Evolutionary conservation across 2,888 invertebrate genomes (phyloP), one percentile per base, ranked within the genome.

Genomic region (Cataglyphis altisquamis): DNA sequence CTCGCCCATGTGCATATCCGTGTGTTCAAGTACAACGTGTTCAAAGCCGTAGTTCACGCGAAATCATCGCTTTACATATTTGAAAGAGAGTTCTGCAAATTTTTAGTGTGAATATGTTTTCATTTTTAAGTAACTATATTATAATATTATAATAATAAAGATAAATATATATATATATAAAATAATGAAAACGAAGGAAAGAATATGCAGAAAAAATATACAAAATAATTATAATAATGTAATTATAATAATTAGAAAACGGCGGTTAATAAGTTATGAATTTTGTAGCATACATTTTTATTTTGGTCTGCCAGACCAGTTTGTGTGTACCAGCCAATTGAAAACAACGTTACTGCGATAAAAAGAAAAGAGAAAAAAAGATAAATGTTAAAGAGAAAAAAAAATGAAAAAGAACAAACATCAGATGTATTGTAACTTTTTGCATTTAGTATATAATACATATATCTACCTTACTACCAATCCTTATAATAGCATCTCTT

Each of bases 381-480:
- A 87, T 87, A 85, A 88, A 90, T 89, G 87, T 90, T 87, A 89
- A 88, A 90, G 74, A 6, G 90, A 88, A 89, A 88, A 90, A 89
- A 88, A 90, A 48, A 90, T 87, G 86, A 84, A 86, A 87, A 90
- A 86, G 88, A 91, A 89, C 89, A 90, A 91, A 91, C 90, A 90
- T 92, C 90, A 92, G 92, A 91, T 93, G 91, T 92, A 93, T 93
- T 93, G 93, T 94, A 93, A 93, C 91, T 93, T 94, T 93, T 94
- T 94, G 93, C 94, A 94, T 94, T 94, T 94, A 94, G 93, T 93
- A 94, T 93, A 93, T 93, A 93, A 67, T 75, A 67, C 55, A 77
- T 77, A 75, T 93, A 94, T 92, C 92, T 93, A 93, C 91, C 94
- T 93, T 92, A 93, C 90, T 94, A 93, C 91, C 92, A 92, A 90